Base-by-base conservation (phyloP, 2,888 invertebrate genomes). In the Polymixis lichenea region DNA sequence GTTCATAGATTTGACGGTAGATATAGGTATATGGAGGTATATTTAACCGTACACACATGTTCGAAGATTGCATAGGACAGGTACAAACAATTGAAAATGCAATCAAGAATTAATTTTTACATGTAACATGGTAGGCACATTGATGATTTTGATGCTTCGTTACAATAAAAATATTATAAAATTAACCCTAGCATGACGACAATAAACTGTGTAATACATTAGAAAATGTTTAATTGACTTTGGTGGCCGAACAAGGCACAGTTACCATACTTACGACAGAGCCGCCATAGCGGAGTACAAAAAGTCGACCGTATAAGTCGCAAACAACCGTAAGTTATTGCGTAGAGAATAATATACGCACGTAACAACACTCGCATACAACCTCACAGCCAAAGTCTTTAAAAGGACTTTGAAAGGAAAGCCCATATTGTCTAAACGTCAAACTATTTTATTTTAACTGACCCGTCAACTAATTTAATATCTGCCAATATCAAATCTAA, bases 301-400 rank as follows among this genome's bases (percentile, higher is more conserved):
- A 78, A 75, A 78, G 53, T 79, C 75, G 84, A 87, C 87, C 86
- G 87, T 85, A 87, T 80, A 87, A 87, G 85, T 87, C 87, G 56
- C 78, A 78, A 76, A 79, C 82, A 82, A 81, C 72, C 80, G 25
- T 78, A 72, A 78, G 77, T 83, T 87, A 85, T 85, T 83, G 85
- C 80, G 73, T 77, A 78, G 72, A 69, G 46, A 78, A 62, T 60
- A 67, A 70, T 70, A 82, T 65, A 84, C 72, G 80, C 73, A 76
- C n/a, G 53, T 77, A 78, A 75, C 65, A 76, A 58, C 77, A 80
- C 62, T 80, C 72, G 75, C 80, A 83, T 80, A 80, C 56, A 79
- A 74, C 73, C 71, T 81, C 83, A 85, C 84, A 85, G 84, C 80
- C 78, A 79, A 78, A 74, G 69, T 80, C 74, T 78, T 75, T 77